Evolutionary conservation across 2,113 vertebrate species (phyloP), one percentile per base, ranked within the genome.

Genomic region (Mormyrus iriodes): DNA sequence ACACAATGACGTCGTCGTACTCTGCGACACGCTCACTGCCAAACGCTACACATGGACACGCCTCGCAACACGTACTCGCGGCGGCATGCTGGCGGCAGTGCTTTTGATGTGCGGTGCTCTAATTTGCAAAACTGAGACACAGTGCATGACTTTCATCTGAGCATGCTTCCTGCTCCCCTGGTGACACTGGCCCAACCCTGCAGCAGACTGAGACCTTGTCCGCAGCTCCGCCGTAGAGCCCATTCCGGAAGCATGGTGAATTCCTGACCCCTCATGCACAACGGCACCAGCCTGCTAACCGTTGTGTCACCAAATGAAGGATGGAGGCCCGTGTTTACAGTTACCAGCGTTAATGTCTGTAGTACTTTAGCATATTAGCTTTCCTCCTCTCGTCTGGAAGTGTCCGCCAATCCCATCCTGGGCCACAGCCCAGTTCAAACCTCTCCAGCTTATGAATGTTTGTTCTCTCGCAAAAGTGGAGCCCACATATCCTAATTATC

Each of bases 401-500:
- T 61, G 86, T 69, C 89, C 84, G 7, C 90, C 90, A 89, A 85
- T 39, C 90, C 90, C 90, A 79, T 90, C 49, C 89, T 88, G 92
- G 93, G 91, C 95, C 93, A 31, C 93, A 95, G 93, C 91, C 91
- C 90, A 90, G 89, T 87, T 88, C 90, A 89, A 92, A 92, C 90
- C 91, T 90, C 84, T 90, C 61, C 61, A 15, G 27, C 9, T 93
- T 90, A 89, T 91, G 91, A 91, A 91, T 91, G 91, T 86, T 90
- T 90, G 92, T 92, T 76, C 73, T n/a, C n/a, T 12, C 15, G 91
- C 90, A 89, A 92, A 90, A 46, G 92, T 87, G 89, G 93, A 93
- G 93, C 91, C 93, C 93, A 93, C 91, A 90, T 92, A 13, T 53
- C 58, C 19, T 27, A 88, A 69, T 53, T 13, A 55, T 24, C 48